Base-by-base conservation (phyloP, 2,113 vertebrate species). In the Salvelinus alpinus region DNA sequence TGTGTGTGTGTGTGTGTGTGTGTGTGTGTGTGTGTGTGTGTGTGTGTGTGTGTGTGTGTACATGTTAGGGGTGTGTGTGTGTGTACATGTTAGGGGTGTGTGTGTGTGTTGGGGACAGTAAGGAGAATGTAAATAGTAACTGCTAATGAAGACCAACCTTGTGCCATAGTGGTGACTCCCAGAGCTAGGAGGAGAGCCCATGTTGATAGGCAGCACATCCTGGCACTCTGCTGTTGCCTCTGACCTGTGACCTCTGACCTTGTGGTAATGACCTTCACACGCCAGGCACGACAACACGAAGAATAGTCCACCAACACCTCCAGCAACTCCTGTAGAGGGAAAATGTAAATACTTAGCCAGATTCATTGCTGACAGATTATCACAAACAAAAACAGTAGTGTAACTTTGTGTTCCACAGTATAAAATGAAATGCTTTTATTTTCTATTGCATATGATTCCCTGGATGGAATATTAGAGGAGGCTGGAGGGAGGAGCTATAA, bases 141-240 rank as follows among this genome's bases (percentile, higher is more conserved):
- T 22, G 9, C 20, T 24, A 24, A 22, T 70, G n/a, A 18, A 68
- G 71, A 73, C 87, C 70, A 72, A 94, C 94, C 92, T 89, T 90
- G 89, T 80, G 82, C 74, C 69, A 80, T 70, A 57, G 84, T n/a
- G 1, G 79, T 81, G 74, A 91, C 66, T 84, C 81, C 91, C 77
- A 90, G 69, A 31, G 87, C 48, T 68, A 94, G 29, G 66, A 93
- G 77, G 74, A 90, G 64, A 71, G 25, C 71, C 83, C 74, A 82
- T 57, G 76, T 73, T 27, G 80, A 80, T 85, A 38, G 66, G 59
- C 65, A 62, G 59, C 65, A 75, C 87, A 94, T 94, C 87, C 77
- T 90, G 76, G 78, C 83, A 66, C 81, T 69, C 51, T 51, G 77
- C 73, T 5, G 77, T 66, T 71, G 76, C 16, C 22, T 75, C 27